Conservation (phyloP, 2,888 invertebrate genomes). For the Panorpa germanica region DNA sequence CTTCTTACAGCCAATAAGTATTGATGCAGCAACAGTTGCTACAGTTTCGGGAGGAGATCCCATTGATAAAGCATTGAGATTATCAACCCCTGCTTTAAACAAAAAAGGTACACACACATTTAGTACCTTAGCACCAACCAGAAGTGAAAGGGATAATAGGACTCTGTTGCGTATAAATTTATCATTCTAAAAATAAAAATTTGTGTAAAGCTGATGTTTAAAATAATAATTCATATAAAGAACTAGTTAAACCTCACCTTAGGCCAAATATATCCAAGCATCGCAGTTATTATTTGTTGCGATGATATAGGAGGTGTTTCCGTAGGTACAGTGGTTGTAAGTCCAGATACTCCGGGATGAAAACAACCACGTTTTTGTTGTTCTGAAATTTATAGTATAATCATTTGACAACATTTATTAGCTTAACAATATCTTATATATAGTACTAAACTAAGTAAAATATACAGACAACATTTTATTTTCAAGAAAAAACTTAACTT, state of each 20-base stretch:
- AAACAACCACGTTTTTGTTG: no score
- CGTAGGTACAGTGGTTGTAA: conserved; percentile 26
- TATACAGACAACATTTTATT: no score
- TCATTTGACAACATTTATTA: no score
- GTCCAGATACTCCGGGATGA: conserved; percentile 68
- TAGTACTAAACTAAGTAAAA: no score
- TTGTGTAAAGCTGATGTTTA: conserved; percentile 5
- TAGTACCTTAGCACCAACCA: conserved; percentile 68
- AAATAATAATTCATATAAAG: conserved; percentile 5
- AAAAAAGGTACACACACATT: conserved; percentile 90
- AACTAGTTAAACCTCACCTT: conserved; percentile 31
- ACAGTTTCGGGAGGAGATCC: conserved; percentile 64
- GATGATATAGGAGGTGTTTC: conserved; percentile 41
- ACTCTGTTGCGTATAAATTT: conserved; percentile 58
- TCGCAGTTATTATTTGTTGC: conserved; percentile 64
- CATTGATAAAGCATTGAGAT: conserved; percentile 60
- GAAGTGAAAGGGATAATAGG: conserved; percentile 57
- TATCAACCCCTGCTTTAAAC: conserved; percentile 86
- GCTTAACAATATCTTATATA: no score
- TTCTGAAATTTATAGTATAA: no score
- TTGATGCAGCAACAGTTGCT: conserved; percentile 54
- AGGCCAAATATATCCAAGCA: conserved; percentile 92
- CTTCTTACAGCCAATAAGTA: conserved; percentile 77
- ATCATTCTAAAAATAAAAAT: background rate
- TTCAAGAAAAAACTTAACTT: no score